Evolutionary conservation across 1,140 invertebrate species (phyloP), one percentile per base, ranked within the genome.

Genomic region (Cataglyphis hispanica): DNA sequence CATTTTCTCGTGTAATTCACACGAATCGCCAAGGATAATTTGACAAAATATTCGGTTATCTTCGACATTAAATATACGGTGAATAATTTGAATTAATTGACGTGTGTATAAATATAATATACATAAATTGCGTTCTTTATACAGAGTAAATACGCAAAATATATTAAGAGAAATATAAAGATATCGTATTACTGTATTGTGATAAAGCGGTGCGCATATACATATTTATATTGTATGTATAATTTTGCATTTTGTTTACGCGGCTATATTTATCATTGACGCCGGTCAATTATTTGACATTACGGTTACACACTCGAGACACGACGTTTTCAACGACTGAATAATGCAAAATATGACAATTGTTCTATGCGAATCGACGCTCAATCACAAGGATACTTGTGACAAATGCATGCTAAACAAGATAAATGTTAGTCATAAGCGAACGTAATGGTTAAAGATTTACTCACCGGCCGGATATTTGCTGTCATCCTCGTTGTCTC

Each of bases 41-140:
- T 43, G 27, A 7, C 37, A 40, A n/a, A 67, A 50, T 37, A n/a
- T 25, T 34, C n/a, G 19, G 11, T 22, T 46, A 56, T 53, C 16
- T 56, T n/a, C 46, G 37, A 27, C 10, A 31, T 74, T 58, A 4
- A 10, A 74, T n/a, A n/a, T n/a, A 50, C 4, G n/a, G 13, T 58
- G 70, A 74, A 74, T 58, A 56, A 74, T 37, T 74, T 37, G 34
- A 53, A n/a, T 50, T 19, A 50, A 50, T 19, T 50, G 13, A 50
- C 13, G 0, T 50, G 13, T 19, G 13, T 50, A 19, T 50, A 19
- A 6, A 50, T 50, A 19, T 50, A 46, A 46, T 46, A 16, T 0
- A 46, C n/a, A n/a, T n/a, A 31, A 4, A 50, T 50, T 50, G 46
- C 2, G 46, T 50, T 50, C 16, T 50, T 3, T 31, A 11, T 8